Conservation (phyloP, 2,888 invertebrate species). For the Aspidiotus rigidus region DNA sequence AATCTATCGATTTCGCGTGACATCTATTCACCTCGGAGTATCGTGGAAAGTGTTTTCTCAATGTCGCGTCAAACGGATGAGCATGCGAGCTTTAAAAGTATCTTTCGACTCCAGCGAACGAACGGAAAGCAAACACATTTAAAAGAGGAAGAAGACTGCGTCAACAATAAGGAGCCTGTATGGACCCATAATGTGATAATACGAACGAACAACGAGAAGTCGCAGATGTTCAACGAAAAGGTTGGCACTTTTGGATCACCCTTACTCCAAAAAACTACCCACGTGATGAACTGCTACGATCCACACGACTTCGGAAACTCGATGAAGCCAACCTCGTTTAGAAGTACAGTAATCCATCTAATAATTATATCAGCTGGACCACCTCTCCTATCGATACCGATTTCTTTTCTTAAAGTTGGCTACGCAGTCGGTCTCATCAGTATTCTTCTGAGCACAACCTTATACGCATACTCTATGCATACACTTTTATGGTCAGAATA, state of each 20-base stretch:
- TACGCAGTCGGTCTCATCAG: not conserved
- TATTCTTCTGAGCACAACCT: not conserved
- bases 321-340: slow-evolving; percentile 11
- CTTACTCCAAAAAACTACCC: too few relatives aligned
- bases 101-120: too few relatives aligned
- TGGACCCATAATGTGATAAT: too few relatives aligned
- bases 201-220: too few relatives aligned
- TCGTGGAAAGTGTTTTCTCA: too few relatives aligned
- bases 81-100: too few relatives aligned
- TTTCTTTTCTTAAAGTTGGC: not conserved
- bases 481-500: slow-evolving; percentile 8
- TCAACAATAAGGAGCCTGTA: too few relatives aligned
- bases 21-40: too few relatives aligned
- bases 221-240: not conserved
- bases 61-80: too few relatives aligned
- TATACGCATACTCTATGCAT: slow-evolving; percentile 16
- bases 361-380: slow-evolving; percentile 20
- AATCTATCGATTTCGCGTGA: too few relatives aligned
- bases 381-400: slow-evolving; percentile 13
- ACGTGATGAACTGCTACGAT: slow-evolving; percentile 1
- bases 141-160: too few relatives aligned
- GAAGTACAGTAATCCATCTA: slow-evolving; percentile 13
- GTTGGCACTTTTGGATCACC: not conserved
- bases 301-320: slow-evolving; percentile 10
- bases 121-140: too few relatives aligned